These are phyloP conservation scores for Dolomedes plantarius DNA, from an alignment of 2,888 invertebrate species.

Conservation along the genomic window DNA sequence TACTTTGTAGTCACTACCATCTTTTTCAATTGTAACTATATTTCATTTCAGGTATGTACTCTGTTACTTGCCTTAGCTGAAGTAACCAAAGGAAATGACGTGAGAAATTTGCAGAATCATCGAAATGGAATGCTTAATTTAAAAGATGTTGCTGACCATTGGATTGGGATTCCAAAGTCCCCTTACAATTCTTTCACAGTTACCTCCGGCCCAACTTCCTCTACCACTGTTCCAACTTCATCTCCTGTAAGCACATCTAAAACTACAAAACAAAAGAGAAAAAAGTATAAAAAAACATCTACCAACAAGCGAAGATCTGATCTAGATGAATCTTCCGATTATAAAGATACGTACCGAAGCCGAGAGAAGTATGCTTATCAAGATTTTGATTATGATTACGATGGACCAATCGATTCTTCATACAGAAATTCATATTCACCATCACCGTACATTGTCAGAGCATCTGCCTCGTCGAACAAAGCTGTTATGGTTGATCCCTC, in stretches of 20 bases:
- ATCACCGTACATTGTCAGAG: slow-evolving; percentile 23
- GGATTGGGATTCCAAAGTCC: slow-evolving; percentile 57
- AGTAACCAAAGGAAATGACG: neutral
- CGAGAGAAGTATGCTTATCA: neutral
- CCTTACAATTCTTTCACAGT: slow-evolving; percentile 41
- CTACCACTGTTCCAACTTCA: slow-evolving; percentile 26
- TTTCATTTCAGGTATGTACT: slow-evolving; percentile 11
- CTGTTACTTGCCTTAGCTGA: neutral
- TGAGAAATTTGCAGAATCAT: slow-evolving; percentile 39
- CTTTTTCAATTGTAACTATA: too few species aligned
- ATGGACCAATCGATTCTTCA: neutral
- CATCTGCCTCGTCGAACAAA: slow-evolving; percentile 15
- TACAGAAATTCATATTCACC: slow-evolving; percentile 2
- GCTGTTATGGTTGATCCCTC: slow-evolving; percentile 33
- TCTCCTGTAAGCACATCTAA: slow-evolving; percentile 15
- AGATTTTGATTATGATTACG: slow-evolving; percentile 60
- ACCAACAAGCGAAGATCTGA: slow-evolving; percentile 27
- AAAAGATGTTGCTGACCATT: slow-evolving; percentile 51
- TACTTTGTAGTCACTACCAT: too few species aligned
- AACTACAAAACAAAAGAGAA: neutral
- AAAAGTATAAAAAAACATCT: neutral
- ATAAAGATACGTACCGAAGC: slow-evolving; percentile 17
- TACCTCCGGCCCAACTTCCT: slow-evolving; percentile 10
- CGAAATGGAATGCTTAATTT: slow-evolving; percentile 27
- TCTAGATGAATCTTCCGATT: neutral